These are phyloP conservation scores for Elephas maximus DNA, from an alignment of 2,113 vertebrate species.

Conservation along the genomic window DNA sequence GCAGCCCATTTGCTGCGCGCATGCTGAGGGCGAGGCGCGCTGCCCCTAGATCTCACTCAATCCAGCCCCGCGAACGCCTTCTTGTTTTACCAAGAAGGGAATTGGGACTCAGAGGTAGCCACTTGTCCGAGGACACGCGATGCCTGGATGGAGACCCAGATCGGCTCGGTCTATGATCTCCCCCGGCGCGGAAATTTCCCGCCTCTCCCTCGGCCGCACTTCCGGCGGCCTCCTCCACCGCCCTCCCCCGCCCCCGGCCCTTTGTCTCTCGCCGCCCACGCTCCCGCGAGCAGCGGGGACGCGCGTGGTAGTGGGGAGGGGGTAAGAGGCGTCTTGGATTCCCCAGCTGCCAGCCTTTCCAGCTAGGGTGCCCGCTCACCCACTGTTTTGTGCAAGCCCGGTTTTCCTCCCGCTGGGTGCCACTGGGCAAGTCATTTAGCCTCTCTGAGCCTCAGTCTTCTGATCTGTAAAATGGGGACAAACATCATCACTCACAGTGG, in stretches of 20 bases:
- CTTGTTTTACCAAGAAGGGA: not conserved
- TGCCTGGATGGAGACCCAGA: not conserved
- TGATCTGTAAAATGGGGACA: slow-evolving; percentile 8
- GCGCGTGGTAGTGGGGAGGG: not conserved
- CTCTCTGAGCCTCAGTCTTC: slow-evolving; percentile 40
- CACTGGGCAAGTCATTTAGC: not conserved
- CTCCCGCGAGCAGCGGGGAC: not conserved
- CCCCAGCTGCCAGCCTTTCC: not conserved
- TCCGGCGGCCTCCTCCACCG: slow-evolving; percentile 71
- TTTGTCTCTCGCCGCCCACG: slow-evolving; percentile 75
- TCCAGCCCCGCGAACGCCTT: not conserved
- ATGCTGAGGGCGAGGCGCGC: not conserved
- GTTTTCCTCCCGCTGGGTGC: not conserved
- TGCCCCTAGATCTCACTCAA: not conserved
- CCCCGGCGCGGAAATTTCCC: slow-evolving; percentile 39
- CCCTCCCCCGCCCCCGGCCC: slow-evolving; percentile 42
- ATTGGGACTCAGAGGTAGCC: not conserved
- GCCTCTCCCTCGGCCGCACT: slow-evolving; percentile 60
- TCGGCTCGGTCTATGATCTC: not conserved
- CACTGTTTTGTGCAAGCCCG: not conserved
- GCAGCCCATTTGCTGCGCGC: not conserved
- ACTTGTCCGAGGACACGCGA: not conserved
- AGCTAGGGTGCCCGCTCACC: not conserved
- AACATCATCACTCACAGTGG: not conserved
- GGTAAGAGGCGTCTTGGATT: not conserved